These are phyloP conservation scores for Anagyrus pseudococci DNA, from an alignment of 2,888 invertebrate genomes.

Conservation along the genomic window DNA sequence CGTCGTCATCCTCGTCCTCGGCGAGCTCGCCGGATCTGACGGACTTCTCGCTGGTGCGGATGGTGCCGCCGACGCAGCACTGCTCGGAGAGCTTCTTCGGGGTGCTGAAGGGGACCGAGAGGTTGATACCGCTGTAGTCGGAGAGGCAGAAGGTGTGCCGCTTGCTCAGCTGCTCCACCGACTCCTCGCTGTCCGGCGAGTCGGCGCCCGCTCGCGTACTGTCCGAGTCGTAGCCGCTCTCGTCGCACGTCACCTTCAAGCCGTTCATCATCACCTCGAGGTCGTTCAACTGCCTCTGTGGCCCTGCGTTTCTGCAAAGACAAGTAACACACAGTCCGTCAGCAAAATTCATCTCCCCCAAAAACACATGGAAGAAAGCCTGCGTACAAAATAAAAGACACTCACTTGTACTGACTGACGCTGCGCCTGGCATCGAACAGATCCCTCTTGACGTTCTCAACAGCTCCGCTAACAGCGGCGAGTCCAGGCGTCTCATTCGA, in stretches of 20 bases:
- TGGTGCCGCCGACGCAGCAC: neutral
- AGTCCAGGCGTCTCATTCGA: too few species aligned
- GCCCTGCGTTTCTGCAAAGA: neutral
- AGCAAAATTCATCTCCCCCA: too few species aligned
- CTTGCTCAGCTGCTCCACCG: constrained; percentile 43
- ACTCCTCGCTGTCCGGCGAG: constrained; percentile 63
- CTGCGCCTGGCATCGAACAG: constrained; percentile 36
- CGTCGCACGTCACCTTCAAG: constrained; percentile 62
- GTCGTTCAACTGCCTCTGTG: constrained; percentile 41
- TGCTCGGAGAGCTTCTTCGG: constrained; percentile 9
- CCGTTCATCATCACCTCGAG: constrained; percentile 57
- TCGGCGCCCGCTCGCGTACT: constrained; percentile 65
- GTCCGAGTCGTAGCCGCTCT: constrained; percentile 68
- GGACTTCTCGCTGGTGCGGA: neutral
- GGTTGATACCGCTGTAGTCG: constrained; percentile 52
- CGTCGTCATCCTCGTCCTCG: neutral
- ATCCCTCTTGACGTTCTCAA: constrained; percentile 52
- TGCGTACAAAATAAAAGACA: too few species aligned
- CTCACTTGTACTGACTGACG: neutral
- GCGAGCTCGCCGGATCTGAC: neutral
- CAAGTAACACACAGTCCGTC: too few species aligned
- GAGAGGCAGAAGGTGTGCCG: constrained; percentile 52
- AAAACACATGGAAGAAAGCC: too few species aligned
- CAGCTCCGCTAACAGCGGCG: too few species aligned
- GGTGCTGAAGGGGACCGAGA: constrained; percentile 39